A percentile compares a stretch with the other conserved stretches of the same genome.
phyloP scores from a whole-genome alignment of 2,888 invertebrate species.

The Encarsia formosa region DNA sequence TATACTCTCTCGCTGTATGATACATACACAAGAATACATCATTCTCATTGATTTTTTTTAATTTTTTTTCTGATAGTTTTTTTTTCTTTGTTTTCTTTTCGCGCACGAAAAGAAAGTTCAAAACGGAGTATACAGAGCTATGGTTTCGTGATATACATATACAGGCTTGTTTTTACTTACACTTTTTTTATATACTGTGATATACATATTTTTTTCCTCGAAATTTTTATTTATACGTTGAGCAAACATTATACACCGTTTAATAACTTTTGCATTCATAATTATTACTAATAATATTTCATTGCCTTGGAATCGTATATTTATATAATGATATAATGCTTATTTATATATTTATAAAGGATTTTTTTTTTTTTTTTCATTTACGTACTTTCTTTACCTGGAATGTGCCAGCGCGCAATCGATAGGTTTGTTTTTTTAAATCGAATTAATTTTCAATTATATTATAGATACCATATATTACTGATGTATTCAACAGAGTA shows the following conservation, averaged over 20 bases:
- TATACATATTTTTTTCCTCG: constrained; percentile 7
- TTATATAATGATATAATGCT: neutral
- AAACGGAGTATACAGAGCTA: constrained; percentile 17
- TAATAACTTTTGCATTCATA: constrained; percentile 16
- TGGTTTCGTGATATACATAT: constrained; percentile 17
- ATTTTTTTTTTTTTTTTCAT: constrained; percentile 3
- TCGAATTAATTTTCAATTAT: neutral
- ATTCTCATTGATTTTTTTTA: constrained; percentile 17
- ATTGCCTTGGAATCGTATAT: neutral
- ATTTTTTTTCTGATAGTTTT: constrained; percentile 1
- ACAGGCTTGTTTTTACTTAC: constrained; percentile 19
- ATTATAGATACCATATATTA: no score
- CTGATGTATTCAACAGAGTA: no score
- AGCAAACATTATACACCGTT: constrained; percentile 23
- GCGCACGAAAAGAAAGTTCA: constrained; percentile 24
- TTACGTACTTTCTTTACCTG: constrained; percentile 19
- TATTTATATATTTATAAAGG: constrained; percentile 2
- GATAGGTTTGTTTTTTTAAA: neutral
- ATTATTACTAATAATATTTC: constrained; percentile 9
- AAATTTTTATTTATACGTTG: constrained; percentile 12
- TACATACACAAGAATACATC: constrained; percentile 30
- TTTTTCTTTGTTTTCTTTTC: constrained; percentile 1
- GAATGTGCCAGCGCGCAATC: constrained; percentile 20
- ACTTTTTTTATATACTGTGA: neutral
- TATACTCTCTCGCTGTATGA: constrained; percentile 24